Base-by-base conservation (phyloP, 92 coral and sea anemone genomes). In the Scolanthus callimorphus region DNA sequence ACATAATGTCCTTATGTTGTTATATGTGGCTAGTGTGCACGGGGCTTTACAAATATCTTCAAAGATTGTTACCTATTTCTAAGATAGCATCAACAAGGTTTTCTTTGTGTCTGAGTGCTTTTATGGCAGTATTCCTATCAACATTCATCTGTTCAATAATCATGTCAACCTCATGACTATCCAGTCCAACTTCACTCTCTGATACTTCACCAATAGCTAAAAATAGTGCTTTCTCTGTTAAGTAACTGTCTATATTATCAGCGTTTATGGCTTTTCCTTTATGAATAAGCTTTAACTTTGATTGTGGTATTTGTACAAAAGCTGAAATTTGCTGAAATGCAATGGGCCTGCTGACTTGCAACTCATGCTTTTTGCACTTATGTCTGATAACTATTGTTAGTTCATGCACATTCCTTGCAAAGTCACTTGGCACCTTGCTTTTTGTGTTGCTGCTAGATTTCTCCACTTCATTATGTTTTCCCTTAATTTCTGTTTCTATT, bases 121-220 rank as follows among this genome's bases (percentile, higher is more conserved):
- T 84, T 17, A 92, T 67, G 9, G 94, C 98, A 26, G 74, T 43
- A 74, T 88, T 92, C 52, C 98, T 84, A 12, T 92, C 96, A 10
- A 88, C 89, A 69, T 62, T 64, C 20, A 88, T 82, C 45, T 92
- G 98, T 25, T 78, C 69, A 53, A 88, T 74, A 57, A 92, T 80
- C 0, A 81, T 57, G 27, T 92, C 92, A 46, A 92, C 81, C 53
- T 81, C 94, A n/a, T 60, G 59, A 21, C 79, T 44, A 48, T 65
- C 85, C 61, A 92, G 66, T 15, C 92, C 98, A 9, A 88, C 92
- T 67, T 92, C 98, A 65, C 65, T 71, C 45, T 88, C 98, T 31
- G 90, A 49, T 38, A 80, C 74, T 68, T 92, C 98, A 50, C 98
- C 98, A 69, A 92, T 60, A 39, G 94, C 98, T 21, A 88, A 63